These are phyloP conservation scores for Bradysia coprophila DNA, from an alignment of 1,140 invertebrate species.

Conservation along the genomic window DNA sequence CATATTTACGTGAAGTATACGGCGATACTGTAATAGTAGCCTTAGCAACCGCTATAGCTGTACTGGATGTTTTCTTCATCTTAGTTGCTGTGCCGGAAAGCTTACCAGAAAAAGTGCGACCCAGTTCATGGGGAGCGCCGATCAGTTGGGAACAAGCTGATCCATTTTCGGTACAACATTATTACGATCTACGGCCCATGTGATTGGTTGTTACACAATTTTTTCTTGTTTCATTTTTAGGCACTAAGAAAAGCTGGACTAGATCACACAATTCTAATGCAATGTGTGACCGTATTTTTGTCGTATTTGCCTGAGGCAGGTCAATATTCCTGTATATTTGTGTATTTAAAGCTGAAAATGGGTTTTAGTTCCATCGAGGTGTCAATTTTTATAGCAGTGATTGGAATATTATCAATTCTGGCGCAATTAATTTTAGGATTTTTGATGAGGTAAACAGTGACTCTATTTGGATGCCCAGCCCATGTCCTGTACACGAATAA, in stretches of 20 bases:
- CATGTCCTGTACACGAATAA: too few relatives aligned
- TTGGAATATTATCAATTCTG: conserved; percentile 89
- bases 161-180: conserved; percentile 66
- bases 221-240: conserved; percentile 20
- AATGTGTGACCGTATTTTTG: conserved; percentile 93
- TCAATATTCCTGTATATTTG: conserved; percentile 99
- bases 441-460: conserved; percentile 63
- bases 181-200: too few relatives aligned
- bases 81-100: conserved; percentile 95
- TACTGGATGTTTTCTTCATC: conserved; percentile 96
- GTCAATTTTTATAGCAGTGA: conserved; percentile 92
- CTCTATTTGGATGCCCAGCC: too few relatives aligned
- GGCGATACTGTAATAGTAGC: conserved; percentile 91
- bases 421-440: conserved; percentile 82
- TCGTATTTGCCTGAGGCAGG: conserved; percentile 97
- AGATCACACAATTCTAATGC: conserved; percentile 88
- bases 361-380: conserved; percentile 89
- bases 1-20: conserved; percentile 78
- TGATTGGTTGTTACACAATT: background rate
- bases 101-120: conserved; percentile 79
- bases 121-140: conserved; percentile 56
- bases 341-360: conserved; percentile 96
- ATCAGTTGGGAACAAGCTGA: conserved; percentile 95
- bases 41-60: conserved; percentile 81
- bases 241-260: conserved; percentile 85